A percentile compares a stretch with the other conserved stretches of the same genome.
Conservation (phyloP, 2,113 vertebrate species). For the Phyllopteryx taeniolatus region DNA sequence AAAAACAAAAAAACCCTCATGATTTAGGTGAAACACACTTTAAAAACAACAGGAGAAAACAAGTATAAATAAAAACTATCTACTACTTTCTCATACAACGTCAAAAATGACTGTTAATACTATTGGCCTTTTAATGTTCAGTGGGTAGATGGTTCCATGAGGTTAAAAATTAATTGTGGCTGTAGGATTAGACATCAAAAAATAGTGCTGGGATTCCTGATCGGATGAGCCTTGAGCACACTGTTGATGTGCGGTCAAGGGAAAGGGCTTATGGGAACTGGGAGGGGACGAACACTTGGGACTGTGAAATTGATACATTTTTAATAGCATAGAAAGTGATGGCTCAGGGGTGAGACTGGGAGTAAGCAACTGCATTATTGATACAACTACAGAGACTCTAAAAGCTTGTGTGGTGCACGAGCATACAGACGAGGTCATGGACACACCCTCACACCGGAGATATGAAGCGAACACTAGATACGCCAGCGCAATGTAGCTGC, state of each 20-base stretch:
- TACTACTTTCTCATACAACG: not conserved
- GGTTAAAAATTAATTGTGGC: conserved; percentile 3
- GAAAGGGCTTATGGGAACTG: conserved; percentile 38
- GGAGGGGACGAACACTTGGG: conserved; percentile 42
- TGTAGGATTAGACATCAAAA: conserved; percentile 12
- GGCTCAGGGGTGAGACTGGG: conserved; percentile 46
- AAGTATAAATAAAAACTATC: not conserved
- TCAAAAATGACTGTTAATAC: not conserved
- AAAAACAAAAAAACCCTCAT: not conserved
- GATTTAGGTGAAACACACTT: not conserved
- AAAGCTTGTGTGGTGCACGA: conserved; percentile 34
- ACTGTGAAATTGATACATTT: conserved; percentile 65
- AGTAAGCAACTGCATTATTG: conserved; percentile 68
- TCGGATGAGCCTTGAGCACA: conserved; percentile 22
- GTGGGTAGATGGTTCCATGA: not conserved
- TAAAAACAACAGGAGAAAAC: not conserved
- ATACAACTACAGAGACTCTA: conserved; percentile 56
- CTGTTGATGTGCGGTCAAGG: conserved; percentile 12
- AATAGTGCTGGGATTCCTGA: conserved; percentile 7
- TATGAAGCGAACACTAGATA: no score
- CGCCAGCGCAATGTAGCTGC: no score
- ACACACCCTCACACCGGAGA: conserved; percentile 26
- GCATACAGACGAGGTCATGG: conserved; percentile 7
- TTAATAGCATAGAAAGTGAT: conserved; percentile 65
- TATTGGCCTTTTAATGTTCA: not conserved